phyloP scores from a whole-genome alignment of 2,888 invertebrate genomes.

The Drosophila tripunctata region DNA sequence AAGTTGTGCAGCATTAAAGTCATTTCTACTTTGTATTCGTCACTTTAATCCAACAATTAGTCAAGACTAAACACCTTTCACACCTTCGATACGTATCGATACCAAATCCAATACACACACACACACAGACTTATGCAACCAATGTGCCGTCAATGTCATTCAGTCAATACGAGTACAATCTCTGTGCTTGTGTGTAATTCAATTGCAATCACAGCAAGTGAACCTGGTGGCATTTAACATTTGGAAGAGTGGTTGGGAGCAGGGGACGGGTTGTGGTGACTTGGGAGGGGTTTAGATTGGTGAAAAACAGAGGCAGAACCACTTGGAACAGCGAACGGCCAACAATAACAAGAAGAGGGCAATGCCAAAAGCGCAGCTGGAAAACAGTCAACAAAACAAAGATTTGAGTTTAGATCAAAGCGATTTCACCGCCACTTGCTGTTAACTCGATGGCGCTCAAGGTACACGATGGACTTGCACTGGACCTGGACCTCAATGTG shows the following conservation, averaged over 20 bases:
- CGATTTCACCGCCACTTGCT: conserved; percentile 74
- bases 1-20: conserved; percentile 10
- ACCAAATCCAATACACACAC: conserved; percentile 35
- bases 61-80: conserved; percentile 81
- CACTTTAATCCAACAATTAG: conserved; percentile 78
- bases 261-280: conserved; percentile 14
- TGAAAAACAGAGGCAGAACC: conserved; percentile 44
- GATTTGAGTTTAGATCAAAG: conserved; percentile 79
- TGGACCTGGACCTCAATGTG: conserved; percentile 46
- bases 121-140: conserved; percentile 11
- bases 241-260: conserved; percentile 23
- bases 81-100: conserved; percentile 58
- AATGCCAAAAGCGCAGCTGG: conserved; percentile 69
- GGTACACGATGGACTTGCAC: conserved; percentile 61
- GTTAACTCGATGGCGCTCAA: conserved; percentile 76
- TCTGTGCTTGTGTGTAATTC: conserved; percentile 56
- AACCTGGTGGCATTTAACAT: conserved; percentile 73
- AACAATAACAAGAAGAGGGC: conserved; percentile 59
- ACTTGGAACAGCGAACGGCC: conserved; percentile 44
- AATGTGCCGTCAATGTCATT: conserved; percentile 61
- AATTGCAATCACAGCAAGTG: conserved; percentile 75
- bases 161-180: conserved; percentile 47
- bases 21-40: conserved; percentile 64
- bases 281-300: conserved; percentile 8
- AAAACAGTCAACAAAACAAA: conserved; percentile 69